Evolutionary conservation across 2,888 invertebrate genomes (phyloP), one percentile per base, ranked within the genome.

Genomic region (Yponomeuta cagnagella): DNA sequence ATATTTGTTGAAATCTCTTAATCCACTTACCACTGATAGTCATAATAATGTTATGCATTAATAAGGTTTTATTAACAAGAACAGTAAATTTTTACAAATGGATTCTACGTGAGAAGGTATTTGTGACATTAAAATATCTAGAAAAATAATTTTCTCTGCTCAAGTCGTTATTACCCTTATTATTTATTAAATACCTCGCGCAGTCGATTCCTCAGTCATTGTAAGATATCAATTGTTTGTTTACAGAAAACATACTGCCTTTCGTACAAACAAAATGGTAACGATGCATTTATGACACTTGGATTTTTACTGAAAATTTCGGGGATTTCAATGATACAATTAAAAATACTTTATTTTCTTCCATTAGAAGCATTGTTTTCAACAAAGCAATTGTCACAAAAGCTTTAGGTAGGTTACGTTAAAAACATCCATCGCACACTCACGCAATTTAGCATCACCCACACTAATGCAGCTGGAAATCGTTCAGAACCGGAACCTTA

Each of bases 61-160:
- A 5, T 70, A 37, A 52, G 43, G 58, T 12, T 63, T 65, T 63
- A 43, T 37, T 79, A 85, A 86, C 82, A 77, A 84, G 83, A 86
- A 86, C 82, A 83, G 81, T 88, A 86, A 85, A 89, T 80, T 82
- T 75, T 81, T 86, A 87, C 78, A 86, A 88, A 88, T 84, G 84
- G 85, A 80, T 79, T 80, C 83, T 86, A 81, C 78, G 80, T 81
- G 79, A 82, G 81, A 80, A 80, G 79, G 74, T 71, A 80, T 80
- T 82, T 84, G 86, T 84, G 88, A 89, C 88, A 76, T 87, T 80
- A 89, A 90, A 92, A 92, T 87, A 89, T 90, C 88, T 92, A 91
- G 90, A 92, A 92, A 91, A 92, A 92, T 90, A 90, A 87, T 82
- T 85, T 78, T 82, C 80, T 84, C 79, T 84, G 80, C 78, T 79